Evolutionary conservation across 2,888 invertebrate species (phyloP).

Genomic region (Stenolophus ochropezus): DNA sequence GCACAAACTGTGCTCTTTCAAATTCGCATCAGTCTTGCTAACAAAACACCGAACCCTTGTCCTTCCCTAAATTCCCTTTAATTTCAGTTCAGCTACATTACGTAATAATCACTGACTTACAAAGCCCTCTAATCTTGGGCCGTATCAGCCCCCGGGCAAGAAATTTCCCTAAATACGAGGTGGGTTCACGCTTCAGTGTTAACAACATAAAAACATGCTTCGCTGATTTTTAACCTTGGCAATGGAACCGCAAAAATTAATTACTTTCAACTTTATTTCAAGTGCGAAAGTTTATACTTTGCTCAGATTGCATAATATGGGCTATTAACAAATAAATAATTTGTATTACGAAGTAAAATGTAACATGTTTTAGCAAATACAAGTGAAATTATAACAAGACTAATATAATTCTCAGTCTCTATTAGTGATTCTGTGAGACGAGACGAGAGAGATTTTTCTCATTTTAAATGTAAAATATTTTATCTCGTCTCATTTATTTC

Average conservation of each 20-base stretch:
- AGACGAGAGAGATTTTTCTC: no score
- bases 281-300: neutral
- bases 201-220: neutral
- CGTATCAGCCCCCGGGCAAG: neutral
- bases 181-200: neutral
- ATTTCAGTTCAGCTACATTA: constrained; percentile 38
- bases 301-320: no score
- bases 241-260: no score
- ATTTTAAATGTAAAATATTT: no score
- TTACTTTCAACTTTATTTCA: no score
- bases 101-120: constrained; percentile 36
- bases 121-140: constrained; percentile 1
- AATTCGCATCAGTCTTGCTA: constrained; percentile 20
- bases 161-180: constrained; percentile 20
- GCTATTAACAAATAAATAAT: no score
- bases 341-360: no score
- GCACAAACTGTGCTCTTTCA: constrained; percentile 32
- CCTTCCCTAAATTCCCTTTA: constrained; percentile 38
- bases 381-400: no score
- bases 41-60: constrained; percentile 23
- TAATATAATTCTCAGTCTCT: no score
- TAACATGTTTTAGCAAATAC: no score
- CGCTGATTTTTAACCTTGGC: neutral
- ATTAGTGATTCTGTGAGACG: no score
- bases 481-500: no score